These are phyloP conservation scores for Apis mellifera DNA, from an alignment of 1,140 invertebrate species.

Conservation along the genomic window DNA sequence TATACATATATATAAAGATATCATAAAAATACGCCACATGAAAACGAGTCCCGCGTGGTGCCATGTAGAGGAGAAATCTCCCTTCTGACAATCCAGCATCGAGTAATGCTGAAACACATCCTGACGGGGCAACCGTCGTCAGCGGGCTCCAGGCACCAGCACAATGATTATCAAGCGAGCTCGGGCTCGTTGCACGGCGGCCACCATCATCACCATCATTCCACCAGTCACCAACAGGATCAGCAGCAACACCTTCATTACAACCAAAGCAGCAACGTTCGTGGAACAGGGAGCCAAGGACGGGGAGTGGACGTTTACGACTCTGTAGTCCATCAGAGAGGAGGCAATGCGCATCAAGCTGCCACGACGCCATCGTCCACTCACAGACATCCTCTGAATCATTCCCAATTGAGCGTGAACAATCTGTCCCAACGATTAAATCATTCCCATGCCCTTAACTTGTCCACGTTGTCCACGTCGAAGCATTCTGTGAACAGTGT, in stretches of 20 bases:
- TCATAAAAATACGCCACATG: too few relatives aligned
- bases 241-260: constrained; percentile 66
- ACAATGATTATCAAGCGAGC: constrained; percentile 75
- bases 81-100: constrained; percentile 57
- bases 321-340: constrained; percentile 65
- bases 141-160: constrained; percentile 77
- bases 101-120: constrained; percentile 82
- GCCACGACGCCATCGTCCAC: constrained; percentile 70
- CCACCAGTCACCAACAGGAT: constrained; percentile 62
- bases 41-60: constrained; percentile 1
- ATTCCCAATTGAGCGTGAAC: constrained; percentile 78
- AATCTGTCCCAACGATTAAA: constrained; percentile 77
- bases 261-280: constrained; percentile 45
- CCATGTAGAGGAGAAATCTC: constrained; percentile 55
- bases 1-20: too few relatives aligned
- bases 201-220: constrained; percentile 65
- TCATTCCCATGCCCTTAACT: constrained; percentile 84
- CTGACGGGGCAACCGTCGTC: constrained; percentile 79
- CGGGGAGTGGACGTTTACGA: constrained; percentile 76
- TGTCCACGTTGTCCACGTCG: constrained; percentile 85
- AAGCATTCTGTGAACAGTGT: constrained; percentile 88
- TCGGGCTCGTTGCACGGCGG: constrained; percentile 63
- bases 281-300: constrained; percentile 23
- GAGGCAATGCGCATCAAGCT: constrained; percentile 58
- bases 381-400: constrained; percentile 74